Percentiles rank a stretch among this genome's conserved stretches.
phyloP scores from a whole-genome alignment of 2,888 invertebrate genomes.

The Pollenia griseotomentosa region DNA sequence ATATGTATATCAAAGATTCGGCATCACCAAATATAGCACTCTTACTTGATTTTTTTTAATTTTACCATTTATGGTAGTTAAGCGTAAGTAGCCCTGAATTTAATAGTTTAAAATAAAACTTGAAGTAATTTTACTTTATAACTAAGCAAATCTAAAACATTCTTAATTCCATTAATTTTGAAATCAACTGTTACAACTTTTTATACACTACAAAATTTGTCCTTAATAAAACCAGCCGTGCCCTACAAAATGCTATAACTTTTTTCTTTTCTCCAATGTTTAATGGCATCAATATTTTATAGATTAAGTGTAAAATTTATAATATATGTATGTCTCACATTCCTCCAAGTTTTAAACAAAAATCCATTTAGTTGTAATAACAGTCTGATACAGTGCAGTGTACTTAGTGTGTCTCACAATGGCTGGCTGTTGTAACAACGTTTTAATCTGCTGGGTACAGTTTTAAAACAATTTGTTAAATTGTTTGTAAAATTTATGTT shows the following conservation, averaged over 20 bases:
- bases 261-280: background rate
- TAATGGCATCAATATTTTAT: conserved; percentile 69
- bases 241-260: background rate
- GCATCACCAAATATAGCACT: too few relatives aligned
- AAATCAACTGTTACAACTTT: too few relatives aligned
- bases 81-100: too few relatives aligned
- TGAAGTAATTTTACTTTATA: too few relatives aligned
- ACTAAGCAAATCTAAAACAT: too few relatives aligned
- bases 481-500: conserved; percentile 73
- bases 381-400: background rate
- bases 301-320: conserved; percentile 65
- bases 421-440: conserved; percentile 8
- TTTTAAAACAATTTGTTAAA: conserved; percentile 75
- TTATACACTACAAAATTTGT: too few relatives aligned
- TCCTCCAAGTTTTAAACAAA: background rate
- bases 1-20: too few relatives aligned
- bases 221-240: background rate
- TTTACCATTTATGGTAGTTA: too few relatives aligned
- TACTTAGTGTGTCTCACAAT: conserved; percentile 17
- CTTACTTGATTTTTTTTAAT: too few relatives aligned
- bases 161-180: too few relatives aligned
- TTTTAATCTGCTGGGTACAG: conserved; percentile 59
- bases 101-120: too few relatives aligned
- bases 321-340: background rate
- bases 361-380: background rate